Evolutionary conservation across 53 echinoderm and acorn worm species (phyloP), one percentile per base, ranked within the genome.

Genomic region (Pentamera pediparva): DNA sequence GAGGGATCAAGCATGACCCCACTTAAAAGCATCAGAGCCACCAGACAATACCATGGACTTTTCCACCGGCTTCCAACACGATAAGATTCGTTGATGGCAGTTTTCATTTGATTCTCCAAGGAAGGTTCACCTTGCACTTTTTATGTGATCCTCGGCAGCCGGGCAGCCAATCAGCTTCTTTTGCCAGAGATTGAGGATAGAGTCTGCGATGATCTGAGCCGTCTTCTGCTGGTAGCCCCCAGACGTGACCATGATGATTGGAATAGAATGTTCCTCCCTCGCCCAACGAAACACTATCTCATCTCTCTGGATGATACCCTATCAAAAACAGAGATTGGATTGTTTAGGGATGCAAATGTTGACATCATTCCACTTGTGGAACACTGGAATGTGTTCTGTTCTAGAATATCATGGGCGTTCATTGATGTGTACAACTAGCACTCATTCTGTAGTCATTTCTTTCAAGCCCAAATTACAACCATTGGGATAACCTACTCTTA

Each of bases 181-280:
- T 32, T 63, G 73, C 37, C 81, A 53, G 30, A 98, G 79, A 33
- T 98, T 98, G 5, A 88, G 81, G 35, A 98, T 98, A n/a, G 98
- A 98, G 35, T 85, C 80, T 2, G 98, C 88, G 28, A 98, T 98
- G 75, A 98, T 89, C 25, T 75, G 72, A 32, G 91, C 98, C 53
- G 86, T 98, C 61, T 86, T 91, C 53, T 82, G 79, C 64, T 98
- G 98, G 70, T 98, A 98, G 1, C 98, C 98, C 1, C 98, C 98
- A 13, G 98, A 98, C 4, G 98, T 98, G 18, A 98, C 91, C 98
- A 98, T 98, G 31, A 92, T 32, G 37, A 96, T 80, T 1, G 96
- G 91, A 34, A 96, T 96, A 52, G 81, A 84, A 10, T 59, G 45
- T n/a, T 81, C 53, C 13, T 74, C 60, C 37, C 59, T 81, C 6